Conservation (phyloP, 2,888 invertebrate genomes). For the Cyaniris semiargus region DNA sequence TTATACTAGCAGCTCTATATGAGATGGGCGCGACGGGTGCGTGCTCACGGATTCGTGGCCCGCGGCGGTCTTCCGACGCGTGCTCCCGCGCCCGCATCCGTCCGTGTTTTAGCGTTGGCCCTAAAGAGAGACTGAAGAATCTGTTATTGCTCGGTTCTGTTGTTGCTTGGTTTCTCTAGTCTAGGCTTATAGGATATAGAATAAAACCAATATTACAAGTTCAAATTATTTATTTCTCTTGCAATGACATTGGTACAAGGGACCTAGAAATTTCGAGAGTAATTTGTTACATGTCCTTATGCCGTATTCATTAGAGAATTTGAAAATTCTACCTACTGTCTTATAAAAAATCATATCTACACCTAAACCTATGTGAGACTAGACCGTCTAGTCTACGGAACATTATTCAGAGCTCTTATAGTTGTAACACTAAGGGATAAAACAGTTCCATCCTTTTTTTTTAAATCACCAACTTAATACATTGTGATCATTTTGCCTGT, state of each 20-base stretch:
- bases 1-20: too few relatives aligned
- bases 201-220: constrained; percentile 47
- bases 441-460: not conserved
- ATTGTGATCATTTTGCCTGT: too few relatives aligned
- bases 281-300: constrained; percentile 62
- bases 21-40: too few relatives aligned
- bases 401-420: constrained; percentile 48
- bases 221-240: constrained; percentile 62
- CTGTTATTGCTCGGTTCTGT: too few relatives aligned
- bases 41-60: too few relatives aligned
- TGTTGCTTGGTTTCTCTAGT: too few relatives aligned
- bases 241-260: constrained; percentile 65
- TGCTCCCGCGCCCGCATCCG: too few relatives aligned
- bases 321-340: constrained; percentile 74
- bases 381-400: constrained; percentile 62
- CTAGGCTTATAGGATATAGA: not conserved
- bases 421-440: constrained; percentile 7
- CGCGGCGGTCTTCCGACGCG: too few relatives aligned
- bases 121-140: too few relatives aligned
- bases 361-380: constrained; percentile 58
- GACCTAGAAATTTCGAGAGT: constrained; percentile 63
- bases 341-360: constrained; percentile 77
- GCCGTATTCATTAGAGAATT: constrained; percentile 59
- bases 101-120: too few relatives aligned
- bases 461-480: too few relatives aligned